Percentiles rank a stretch among this genome's conserved stretches.
Conservation (phyloP, 2,888 invertebrate species). For the Pammene fasciana region DNA sequence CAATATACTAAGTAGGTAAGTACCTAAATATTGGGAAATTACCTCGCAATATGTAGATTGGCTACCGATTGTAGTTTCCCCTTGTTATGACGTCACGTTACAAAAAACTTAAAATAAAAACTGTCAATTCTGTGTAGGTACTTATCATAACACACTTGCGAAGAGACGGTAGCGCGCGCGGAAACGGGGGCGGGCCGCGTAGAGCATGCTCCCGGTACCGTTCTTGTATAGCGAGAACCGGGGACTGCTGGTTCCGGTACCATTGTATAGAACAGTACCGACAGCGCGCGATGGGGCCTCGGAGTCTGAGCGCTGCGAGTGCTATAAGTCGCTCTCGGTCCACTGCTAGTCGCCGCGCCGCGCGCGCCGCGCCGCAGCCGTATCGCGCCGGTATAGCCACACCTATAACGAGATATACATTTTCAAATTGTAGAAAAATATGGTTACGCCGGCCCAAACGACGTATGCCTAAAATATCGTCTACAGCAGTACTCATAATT, state of each 20-base stretch:
- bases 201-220: not conserved
- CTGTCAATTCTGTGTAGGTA: conserved; percentile 4
- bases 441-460: no score
- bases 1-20: no score
- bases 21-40: not conserved
- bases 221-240: no score
- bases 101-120: conserved; percentile 6
- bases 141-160: conserved; percentile 43
- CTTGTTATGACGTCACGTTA: not conserved
- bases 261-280: not conserved
- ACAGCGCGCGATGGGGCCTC: conserved; percentile 42
- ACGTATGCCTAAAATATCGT: no score
- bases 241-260: no score
- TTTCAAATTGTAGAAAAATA: not conserved
- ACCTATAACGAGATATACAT: conserved; percentile 62
- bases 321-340: conserved; percentile 81
- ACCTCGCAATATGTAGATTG: not conserved
- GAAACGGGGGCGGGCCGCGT: conserved; percentile 37
- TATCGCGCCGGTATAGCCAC: conserved; percentile 78
- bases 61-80: not conserved
- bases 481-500: no score
- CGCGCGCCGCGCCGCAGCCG: conserved; percentile 77
- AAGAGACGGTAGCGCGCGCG: conserved; percentile 31
- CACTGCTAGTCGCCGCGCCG: conserved; percentile 87
- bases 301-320: conserved; percentile 52